Base-by-base conservation (phyloP, 92 coral and sea anemone species). In the Isaurus tuberculatus region DNA sequence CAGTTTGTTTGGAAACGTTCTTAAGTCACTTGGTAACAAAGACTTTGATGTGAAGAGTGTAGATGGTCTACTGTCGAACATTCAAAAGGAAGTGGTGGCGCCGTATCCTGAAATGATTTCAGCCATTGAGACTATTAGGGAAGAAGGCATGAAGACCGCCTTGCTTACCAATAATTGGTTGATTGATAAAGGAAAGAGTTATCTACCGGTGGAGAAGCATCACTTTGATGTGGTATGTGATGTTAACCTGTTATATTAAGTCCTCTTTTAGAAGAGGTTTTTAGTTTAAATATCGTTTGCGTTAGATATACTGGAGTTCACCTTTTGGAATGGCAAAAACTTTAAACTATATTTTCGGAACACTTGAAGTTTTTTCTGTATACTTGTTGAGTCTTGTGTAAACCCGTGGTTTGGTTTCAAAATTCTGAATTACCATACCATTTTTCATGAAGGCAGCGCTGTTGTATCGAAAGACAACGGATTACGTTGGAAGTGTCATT, bases 111-210 rank as follows among this genome's bases (percentile, higher is more conserved):
- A 95, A 63, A 86, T 95, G 78, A 27, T 95, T 25, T 88, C 70
- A 23, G 88, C 92, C 26, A 88, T 95, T 14, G 84, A 94, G 72
- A 84, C 94, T 79, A 92, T 95, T 43, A 90, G 91, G 84, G 90
- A 90, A 77, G 90, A 92, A 66, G 98, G 98, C 14, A 84, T 95
- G 16, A 91, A 94, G 44, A 91, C 98, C 5, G 98, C 96, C 42
- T 90, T 95, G 89, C 84, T 95, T 28, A 95, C 98, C 51, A 95
- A 95, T 61, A 95, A 95, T 79, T 95, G 98, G 98, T 71, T 89
- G 57, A 46, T 90, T 83, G 87, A 87, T 30, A 72, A 90, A 25
- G 92, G 92, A 37, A 90, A 86, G 43, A 90, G 94, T 8, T 92
- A 88, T 66, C 81, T 92, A 17, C 98, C 98, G 14, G 89, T 95